Percentiles rank a stretch among this genome's conserved stretches.
Conservation (phyloP, 2,888 invertebrate genomes). For the Sinohyriopsis cumingii region DNA sequence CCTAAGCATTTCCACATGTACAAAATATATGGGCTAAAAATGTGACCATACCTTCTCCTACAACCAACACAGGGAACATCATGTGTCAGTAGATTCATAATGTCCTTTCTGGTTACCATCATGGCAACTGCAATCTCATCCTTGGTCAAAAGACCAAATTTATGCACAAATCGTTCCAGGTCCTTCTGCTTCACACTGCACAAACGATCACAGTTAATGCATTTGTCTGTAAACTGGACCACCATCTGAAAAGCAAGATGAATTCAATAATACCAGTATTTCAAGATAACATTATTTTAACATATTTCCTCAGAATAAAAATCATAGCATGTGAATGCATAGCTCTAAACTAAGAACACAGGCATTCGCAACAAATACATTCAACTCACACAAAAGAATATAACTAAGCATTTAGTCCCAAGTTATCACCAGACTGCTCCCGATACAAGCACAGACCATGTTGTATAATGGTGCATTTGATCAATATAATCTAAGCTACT, state of each 20-base stretch:
- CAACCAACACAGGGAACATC: conserved; percentile 96
- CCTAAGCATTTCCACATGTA: background rate
- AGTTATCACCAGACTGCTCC: too few species aligned
- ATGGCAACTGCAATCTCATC: conserved; percentile 87
- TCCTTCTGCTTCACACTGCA: conserved; percentile 81
- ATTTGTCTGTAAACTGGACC: conserved; percentile 91
- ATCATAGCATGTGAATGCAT: too few species aligned
- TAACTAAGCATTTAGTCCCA: too few species aligned
- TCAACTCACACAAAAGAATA: too few species aligned
- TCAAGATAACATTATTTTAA: too few species aligned
- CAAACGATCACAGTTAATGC: conserved; percentile 84
- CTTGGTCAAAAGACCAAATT: conserved; percentile 84
- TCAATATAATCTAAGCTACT: too few species aligned
- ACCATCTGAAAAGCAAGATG: conserved; percentile 81
- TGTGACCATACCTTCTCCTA: conserved; percentile 82
- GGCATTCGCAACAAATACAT: too few species aligned
- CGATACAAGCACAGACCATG: too few species aligned
- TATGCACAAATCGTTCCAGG: conserved; percentile 87
- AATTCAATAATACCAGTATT: too few species aligned
- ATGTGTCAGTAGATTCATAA: conserved; percentile 88
- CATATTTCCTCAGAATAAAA: too few species aligned
- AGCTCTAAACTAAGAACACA: too few species aligned
- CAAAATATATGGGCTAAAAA: conserved; percentile 15
- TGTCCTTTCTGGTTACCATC: conserved; percentile 86
- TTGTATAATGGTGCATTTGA: too few species aligned